phyloP scores from a whole-genome alignment of 2,888 invertebrate species.

The Acanthosepion esculentum region DNA sequence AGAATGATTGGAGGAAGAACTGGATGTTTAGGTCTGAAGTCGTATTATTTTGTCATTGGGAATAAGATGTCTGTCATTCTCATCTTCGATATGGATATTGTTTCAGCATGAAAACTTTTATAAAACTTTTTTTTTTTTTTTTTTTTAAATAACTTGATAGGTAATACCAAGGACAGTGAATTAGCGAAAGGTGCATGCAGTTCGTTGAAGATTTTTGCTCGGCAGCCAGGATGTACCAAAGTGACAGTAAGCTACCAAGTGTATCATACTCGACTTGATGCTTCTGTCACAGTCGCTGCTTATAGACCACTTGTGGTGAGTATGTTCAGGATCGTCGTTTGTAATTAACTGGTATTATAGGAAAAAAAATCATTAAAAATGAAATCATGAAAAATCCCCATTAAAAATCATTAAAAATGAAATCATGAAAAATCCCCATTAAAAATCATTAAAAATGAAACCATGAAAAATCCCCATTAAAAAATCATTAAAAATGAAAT shows the following conservation, averaged over 20 bases:
- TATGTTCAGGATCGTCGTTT: neutral
- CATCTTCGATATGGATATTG: neutral
- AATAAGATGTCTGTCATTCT: no score
- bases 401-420: no score
- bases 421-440: no score
- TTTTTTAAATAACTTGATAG: neutral
- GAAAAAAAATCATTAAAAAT: no score
- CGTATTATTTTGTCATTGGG: no score
- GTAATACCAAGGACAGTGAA: neutral
- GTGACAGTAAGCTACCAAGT: slow-evolving; percentile 66
- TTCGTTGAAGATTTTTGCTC: slow-evolving; percentile 65
- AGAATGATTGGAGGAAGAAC: no score
- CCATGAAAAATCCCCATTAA: no score
- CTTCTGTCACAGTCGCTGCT: slow-evolving; percentile 71
- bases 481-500: no score
- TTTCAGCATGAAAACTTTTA: neutral
- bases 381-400: no score
- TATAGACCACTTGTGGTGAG: slow-evolving; percentile 71
- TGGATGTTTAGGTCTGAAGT: no score
- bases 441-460: no score
- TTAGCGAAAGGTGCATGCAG: slow-evolving; percentile 65
- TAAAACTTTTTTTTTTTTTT: neutral
- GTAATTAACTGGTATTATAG: no score
- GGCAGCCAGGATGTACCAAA: slow-evolving; percentile 71
- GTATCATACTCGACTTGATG: slow-evolving; percentile 62